Percentiles rank a stretch among this genome's conserved stretches.
These are phyloP conservation scores for Drosophila murphyi DNA, from an alignment of 1,140 invertebrate species.

Conservation along the genomic window DNA sequence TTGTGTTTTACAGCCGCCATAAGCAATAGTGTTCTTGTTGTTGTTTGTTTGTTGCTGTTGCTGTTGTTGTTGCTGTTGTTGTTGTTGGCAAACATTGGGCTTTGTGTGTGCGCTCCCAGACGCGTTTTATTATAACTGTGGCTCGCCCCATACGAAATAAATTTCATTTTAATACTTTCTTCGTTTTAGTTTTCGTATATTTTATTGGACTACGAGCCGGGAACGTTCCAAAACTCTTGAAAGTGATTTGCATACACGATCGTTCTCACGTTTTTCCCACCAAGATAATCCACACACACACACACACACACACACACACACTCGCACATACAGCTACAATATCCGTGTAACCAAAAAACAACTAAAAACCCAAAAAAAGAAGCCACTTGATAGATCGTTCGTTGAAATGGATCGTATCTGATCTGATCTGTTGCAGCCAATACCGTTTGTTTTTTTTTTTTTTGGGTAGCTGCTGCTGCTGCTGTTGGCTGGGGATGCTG, in stretches of 20 bases:
- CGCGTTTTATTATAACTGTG: constrained; percentile 82
- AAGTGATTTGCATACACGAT: constrained; percentile 78
- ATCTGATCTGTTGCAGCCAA: constrained; percentile 59
- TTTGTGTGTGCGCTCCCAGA: constrained; percentile 77
- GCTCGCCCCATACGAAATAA: constrained; percentile 76
- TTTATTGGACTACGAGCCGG: constrained; percentile 55
- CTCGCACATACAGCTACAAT: constrained; percentile 1
- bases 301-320: constrained; percentile 7
- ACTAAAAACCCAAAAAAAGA: neutral
- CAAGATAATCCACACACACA: constrained; percentile 63
- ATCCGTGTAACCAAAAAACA: neutral
- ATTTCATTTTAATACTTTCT: constrained; percentile 83
- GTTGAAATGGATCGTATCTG: constrained; percentile 13
- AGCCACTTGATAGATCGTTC: constrained; percentile 69
- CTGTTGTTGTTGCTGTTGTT: constrained; percentile 67
- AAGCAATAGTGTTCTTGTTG: constrained; percentile 33
- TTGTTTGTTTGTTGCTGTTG: constrained; percentile 42
- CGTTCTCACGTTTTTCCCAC: constrained; percentile 77
- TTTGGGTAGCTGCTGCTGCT: constrained; percentile 9
- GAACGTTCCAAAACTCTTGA: constrained; percentile 29
- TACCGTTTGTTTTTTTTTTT: constrained; percentile 51
- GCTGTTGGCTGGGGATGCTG: constrained; percentile 42
- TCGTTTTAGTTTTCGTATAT: constrained; percentile 81
- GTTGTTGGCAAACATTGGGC: constrained; percentile 79
- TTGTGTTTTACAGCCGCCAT: constrained; percentile 68